Evolutionary conservation across 2,888 invertebrate species (phyloP).

Genomic region (Hymenopus coronatus): DNA sequence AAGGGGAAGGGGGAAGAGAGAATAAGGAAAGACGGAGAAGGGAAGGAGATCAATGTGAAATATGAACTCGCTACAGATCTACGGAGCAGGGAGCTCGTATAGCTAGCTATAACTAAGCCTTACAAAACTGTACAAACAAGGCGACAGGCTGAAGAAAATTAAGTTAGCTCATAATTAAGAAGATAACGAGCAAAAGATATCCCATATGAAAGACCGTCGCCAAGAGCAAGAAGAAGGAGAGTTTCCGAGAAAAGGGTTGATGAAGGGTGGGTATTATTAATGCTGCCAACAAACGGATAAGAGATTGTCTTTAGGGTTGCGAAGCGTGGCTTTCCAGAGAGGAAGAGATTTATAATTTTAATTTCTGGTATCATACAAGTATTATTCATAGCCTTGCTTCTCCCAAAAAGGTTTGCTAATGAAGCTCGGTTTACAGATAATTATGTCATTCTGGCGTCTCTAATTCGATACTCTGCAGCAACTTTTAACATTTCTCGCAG

Average conservation of each 20-base stretch:
- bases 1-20: background rate
- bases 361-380: conserved; percentile 2
- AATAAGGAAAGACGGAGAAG: background rate
- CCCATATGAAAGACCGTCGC: conserved; percentile 1
- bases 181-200: conserved; percentile 25
- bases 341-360: conserved; percentile 12
- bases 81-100: background rate
- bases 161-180: conserved; percentile 30
- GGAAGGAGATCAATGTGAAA: conserved; percentile 22
- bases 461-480: no score
- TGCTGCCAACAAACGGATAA: conserved; percentile 13
- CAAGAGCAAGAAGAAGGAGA: background rate
- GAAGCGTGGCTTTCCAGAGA: background rate
- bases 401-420: conserved; percentile 19
- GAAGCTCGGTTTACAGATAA: conserved; percentile 28
- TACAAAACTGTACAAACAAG: conserved; percentile 21
- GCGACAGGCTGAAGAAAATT: conserved; percentile 17
- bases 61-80: conserved; percentile 22
- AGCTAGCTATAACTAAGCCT: background rate
- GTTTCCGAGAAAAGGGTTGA: conserved; percentile 14
- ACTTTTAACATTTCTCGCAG: no score
- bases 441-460: background rate
- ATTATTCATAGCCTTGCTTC: background rate
- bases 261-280: conserved; percentile 16
- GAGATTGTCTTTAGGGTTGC: background rate